phyloP scores from a whole-genome alignment of 2,113 vertebrate genomes.

The Ochotona curzoniae region DNA sequence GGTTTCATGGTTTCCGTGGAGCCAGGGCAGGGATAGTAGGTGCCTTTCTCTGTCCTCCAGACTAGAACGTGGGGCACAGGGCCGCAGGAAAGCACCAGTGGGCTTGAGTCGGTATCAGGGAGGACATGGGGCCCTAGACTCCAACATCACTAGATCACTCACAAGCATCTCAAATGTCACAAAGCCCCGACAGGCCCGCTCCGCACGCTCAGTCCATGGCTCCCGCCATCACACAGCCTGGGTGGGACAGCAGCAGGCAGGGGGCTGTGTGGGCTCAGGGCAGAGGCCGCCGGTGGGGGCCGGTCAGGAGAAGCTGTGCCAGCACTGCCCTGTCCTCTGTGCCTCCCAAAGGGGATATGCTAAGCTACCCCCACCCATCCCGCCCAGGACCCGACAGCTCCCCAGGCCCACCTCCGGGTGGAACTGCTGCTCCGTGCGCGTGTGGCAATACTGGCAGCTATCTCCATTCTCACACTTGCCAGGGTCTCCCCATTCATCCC shows the following conservation, averaged over 20 bases:
- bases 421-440: constrained; percentile 97
- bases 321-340: not conserved
- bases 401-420: constrained; percentile 93
- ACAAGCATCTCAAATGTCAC: not conserved
- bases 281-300: not conserved
- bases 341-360: not conserved
- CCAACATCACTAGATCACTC: not conserved
- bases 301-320: not conserved
- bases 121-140: not conserved
- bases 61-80: not conserved
- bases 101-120: not conserved
- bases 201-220: too few species aligned
- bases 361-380: too few species aligned
- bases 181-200: not conserved
- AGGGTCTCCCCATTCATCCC: constrained; percentile 98
- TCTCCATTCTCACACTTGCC: constrained; percentile 98
- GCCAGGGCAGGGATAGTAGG: not conserved
- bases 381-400: not conserved
- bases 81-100: not conserved
- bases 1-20: not conserved
- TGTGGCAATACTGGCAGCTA: constrained; percentile 97
- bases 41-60: too few species aligned
- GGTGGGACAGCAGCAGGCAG: not conserved
- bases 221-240: not conserved
- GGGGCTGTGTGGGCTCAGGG: not conserved